Evolutionary conservation across 2,888 invertebrate genomes (phyloP).

Genomic region (Cynaeus angustus): DNA sequence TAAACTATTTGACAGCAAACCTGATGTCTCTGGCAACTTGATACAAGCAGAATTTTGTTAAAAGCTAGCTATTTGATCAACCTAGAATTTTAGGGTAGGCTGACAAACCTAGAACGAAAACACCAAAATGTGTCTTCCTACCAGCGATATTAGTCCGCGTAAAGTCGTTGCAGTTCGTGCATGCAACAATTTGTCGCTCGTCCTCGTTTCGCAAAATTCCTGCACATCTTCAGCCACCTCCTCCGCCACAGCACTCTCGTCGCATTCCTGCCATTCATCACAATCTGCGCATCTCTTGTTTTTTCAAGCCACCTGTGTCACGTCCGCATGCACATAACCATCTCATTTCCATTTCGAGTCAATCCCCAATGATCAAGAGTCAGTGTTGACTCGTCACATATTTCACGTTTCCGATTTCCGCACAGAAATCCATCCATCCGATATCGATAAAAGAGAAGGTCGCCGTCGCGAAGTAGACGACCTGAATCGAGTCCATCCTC

Average conservation of each 20-base stretch:
- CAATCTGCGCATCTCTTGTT: slow-evolving; percentile 21
- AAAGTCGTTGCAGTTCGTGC: no score
- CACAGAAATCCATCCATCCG: background rate
- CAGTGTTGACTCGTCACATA: slow-evolving; percentile 36
- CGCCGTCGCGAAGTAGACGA: slow-evolving; percentile 48
- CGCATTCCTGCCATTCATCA: slow-evolving; percentile 17
- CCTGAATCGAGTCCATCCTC: slow-evolving; percentile 56
- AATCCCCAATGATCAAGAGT: slow-evolving; percentile 18
- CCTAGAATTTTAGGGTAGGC: no score
- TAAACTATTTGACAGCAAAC: no score
- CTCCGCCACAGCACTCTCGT: background rate
- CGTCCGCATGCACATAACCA: slow-evolving; percentile 39
- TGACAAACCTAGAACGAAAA: no score
- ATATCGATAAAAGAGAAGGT: slow-evolving; percentile 28
- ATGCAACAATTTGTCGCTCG: background rate
- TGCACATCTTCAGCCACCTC: slow-evolving; percentile 3
- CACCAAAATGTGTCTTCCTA: no score
- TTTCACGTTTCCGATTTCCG: slow-evolving; percentile 33
- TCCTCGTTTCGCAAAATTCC: background rate
- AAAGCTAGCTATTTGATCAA: no score
- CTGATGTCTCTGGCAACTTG: no score
- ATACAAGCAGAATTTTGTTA: no score
- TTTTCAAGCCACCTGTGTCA: slow-evolving; percentile 41
- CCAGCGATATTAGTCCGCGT: no score
- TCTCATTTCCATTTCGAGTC: slow-evolving; percentile 43